Evolutionary conservation across 2,888 invertebrate species (phyloP), one percentile per base, ranked within the genome.

Genomic region (Caenorhabditis sp.): DNA sequence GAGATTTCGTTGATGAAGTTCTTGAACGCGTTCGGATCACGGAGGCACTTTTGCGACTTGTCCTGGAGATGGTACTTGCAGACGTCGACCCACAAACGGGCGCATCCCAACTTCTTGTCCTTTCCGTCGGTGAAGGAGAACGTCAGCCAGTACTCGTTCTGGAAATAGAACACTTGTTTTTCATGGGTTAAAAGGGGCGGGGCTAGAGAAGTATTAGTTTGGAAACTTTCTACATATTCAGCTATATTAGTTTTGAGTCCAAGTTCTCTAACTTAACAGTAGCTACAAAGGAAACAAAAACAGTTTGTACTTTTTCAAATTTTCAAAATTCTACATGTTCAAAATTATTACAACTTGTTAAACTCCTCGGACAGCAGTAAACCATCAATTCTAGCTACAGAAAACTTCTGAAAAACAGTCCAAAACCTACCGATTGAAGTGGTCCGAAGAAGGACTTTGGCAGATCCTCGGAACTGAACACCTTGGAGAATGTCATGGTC

Each of bases 131-230:
- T 92, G 88, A 92, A 92, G 7, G 90, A 91, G 86, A 92, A 92
- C 19, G 92, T 92, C 64, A 92, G 79, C 92, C 92, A 92, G 88
- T 92, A 92, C 79, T 92, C 91, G 79, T 92, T 92, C 91, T 92
- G 75, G 26, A 89, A 38, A 38, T 2, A 38, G 4, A 31, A 74
- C 24, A 66, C 4, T n/a, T 54, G 4, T 6, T 19, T 38, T 38
- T 0, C 28, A 16, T n/a, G n/a, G n/a, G n/a, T n/a, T n/a, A n/a
- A n/a, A n/a, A n/a, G n/a, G n/a, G n/a, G n/a, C n/a, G n/a, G n/a
- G n/a, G n/a, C n/a, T n/a, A n/a, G n/a, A n/a, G n/a, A n/a, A n/a
- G n/a, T n/a, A n/a, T n/a, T n/a, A n/a, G n/a, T n/a, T n/a, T n/a
- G n/a, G n/a, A n/a, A n/a, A n/a, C n/a, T n/a, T n/a, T n/a, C n/a